phyloP scores from a whole-genome alignment of 2,888 invertebrate genomes.

The Parelbella ahira region DNA sequence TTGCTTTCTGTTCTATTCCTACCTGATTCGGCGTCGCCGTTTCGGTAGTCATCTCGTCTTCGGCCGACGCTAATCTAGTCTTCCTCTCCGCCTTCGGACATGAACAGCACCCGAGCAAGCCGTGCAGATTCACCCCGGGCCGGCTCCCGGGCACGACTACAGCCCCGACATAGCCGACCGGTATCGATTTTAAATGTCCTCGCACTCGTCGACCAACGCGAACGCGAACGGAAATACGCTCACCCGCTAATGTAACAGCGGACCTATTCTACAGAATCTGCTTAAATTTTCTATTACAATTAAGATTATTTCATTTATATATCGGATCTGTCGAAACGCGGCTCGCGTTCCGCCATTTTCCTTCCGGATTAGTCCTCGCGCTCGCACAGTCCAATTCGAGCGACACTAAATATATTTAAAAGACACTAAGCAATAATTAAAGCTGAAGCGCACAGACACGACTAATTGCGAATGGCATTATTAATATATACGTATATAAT shows the following conservation, averaged over 20 bases:
- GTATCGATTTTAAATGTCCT: conserved; percentile 60
- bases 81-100: conserved; percentile 61
- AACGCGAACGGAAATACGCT: conserved; percentile 34
- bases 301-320: conserved; percentile 31
- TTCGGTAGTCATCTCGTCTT: conserved; percentile 74
- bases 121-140: conserved; percentile 45
- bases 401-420: conserved; percentile 31
- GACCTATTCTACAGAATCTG: conserved; percentile 27
- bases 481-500: conserved; percentile 12
- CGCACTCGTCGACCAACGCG: conserved; percentile 37
- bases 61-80: conserved; percentile 60
- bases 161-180: conserved; percentile 42
- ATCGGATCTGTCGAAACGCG: conserved; percentile 35
- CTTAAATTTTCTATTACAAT: no score
- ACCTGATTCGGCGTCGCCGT: conserved; percentile 78
- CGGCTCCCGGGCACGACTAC: conserved; percentile 35
- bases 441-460: conserved; percentile 51
- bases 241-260: conserved; percentile 46
- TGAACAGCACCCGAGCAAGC: conserved; percentile 64
- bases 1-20: no score
- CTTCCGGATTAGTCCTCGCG: conserved; percentile 40
- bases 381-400: conserved; percentile 13
- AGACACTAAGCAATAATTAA: conserved; percentile 56
- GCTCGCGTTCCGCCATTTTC: conserved; percentile 62
- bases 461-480: conserved; percentile 38